Evolutionary conservation across 2,797 vertebrate genomes (phyloP), one percentile per base, ranked within the genome.

Genomic region (Hypotaenidia philippensis): DNA sequence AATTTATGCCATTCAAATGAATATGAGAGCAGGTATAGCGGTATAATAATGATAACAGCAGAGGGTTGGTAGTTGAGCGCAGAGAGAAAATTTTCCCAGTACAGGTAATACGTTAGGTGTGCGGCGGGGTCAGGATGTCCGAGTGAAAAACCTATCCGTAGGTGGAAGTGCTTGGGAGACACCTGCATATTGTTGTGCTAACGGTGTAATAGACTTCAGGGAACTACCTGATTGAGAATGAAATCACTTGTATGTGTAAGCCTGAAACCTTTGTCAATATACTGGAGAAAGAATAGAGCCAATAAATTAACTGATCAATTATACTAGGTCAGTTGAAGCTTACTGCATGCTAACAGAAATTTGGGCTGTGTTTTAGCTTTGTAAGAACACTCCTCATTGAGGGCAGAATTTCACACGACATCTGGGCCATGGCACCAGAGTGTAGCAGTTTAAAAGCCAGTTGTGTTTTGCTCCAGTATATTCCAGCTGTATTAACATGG

Each of bases 281-380:
- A 47, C 53, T 50, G 22, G 75, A 40, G 84, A 81, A 92, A 83
- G 78, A 95, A 50, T 44, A 72, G 71, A 71, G 83, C 68, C 91
- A 75, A 77, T 70, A 92, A 93, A 89, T 95, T 23, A 94, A 87
- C 45, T 47, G n/a, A 87, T 94, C 78, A 64, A 47, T 96, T 87
- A 40, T 38, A 40, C 20, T 29, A 27, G 26, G 38, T 80, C 72
- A 44, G 2, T 53, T 89, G 82, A 72, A 95, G 72, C 25, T 57
- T 85, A 26, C 26, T 26, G 68, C 80, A n/a, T 23, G 16, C 52
- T 56, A 27, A 44, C 74, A 90, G 53, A 53, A 89, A 13, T 90
- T 68, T 40, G 68, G 40, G 7, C 79, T 81, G 66, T 36, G 36
- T 32, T 93, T 91, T 74, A 56, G 23, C 53, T 89, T 87, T 6